Evolutionary conservation across 2,888 invertebrate genomes (phyloP).

Genomic region (Lepetodrilus schrolli): DNA sequence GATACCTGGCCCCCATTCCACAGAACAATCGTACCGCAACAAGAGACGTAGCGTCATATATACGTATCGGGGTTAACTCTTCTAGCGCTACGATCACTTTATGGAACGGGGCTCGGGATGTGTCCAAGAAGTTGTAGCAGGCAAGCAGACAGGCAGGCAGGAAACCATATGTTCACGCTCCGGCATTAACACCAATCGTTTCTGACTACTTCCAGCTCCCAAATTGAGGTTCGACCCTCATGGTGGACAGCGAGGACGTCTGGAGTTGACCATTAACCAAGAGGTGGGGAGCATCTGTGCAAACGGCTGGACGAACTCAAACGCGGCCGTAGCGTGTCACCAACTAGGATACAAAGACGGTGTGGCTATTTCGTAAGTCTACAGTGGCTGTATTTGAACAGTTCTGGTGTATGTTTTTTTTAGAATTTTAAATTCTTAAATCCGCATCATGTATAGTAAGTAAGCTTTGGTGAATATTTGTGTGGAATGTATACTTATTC

Average conservation of each 20-base stretch:
- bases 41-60: no score
- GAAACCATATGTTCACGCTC: background rate
- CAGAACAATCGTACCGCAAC: no score
- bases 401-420: no score
- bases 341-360: conserved; percentile 74
- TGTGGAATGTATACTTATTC: no score
- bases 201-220: conserved; percentile 51
- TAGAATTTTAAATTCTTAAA: no score
- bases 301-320: conserved; percentile 47
- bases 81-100: no score
- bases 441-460: no score
- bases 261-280: conserved; percentile 81
- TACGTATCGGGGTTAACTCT: no score
- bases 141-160: background rate
- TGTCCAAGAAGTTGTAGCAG: background rate
- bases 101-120: no score
- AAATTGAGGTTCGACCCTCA: conserved; percentile 44
- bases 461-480: no score
- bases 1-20: no score
- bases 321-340: conserved; percentile 58
- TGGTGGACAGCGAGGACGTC: conserved; percentile 54
- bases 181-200: background rate
- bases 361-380: conserved; percentile 32
- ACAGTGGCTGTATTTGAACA: no score
- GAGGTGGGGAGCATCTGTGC: conserved; percentile 53